Conservation (phyloP, 2,888 invertebrate species). For the Kuschelorhynchus macadamiae region DNA sequence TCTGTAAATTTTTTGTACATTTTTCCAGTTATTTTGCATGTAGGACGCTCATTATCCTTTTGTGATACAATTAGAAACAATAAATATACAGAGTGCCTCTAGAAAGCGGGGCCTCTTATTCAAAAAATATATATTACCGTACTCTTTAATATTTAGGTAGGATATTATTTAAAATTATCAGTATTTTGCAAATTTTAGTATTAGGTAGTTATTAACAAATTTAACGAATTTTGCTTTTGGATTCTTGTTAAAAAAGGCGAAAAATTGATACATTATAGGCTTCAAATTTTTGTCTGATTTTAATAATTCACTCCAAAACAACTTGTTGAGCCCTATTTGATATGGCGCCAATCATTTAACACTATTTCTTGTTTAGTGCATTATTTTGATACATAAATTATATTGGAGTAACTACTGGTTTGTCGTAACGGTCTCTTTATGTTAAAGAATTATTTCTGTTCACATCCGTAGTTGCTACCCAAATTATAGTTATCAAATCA, state of each 20-base stretch:
- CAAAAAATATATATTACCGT: slow-evolving; percentile 24
- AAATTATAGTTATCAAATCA: too few relatives aligned
- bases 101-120: slow-evolving; percentile 1
- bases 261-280: too few relatives aligned
- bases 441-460: too few relatives aligned
- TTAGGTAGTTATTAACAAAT: slow-evolving; percentile 50
- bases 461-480: too few relatives aligned
- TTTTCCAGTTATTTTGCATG: slow-evolving; percentile 42
- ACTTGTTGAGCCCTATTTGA: background rate
- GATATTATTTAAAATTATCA: slow-evolving; percentile 52
- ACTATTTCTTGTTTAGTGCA: too few relatives aligned
- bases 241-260: background rate
- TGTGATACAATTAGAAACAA: slow-evolving; percentile 50
- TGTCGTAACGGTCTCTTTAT: too few relatives aligned
- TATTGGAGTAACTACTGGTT: too few relatives aligned
- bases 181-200: slow-evolving; percentile 57
- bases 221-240: slow-evolving; percentile 42
- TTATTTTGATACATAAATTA: too few relatives aligned
- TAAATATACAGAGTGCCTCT: slow-evolving; percentile 27
- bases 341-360: too few relatives aligned
- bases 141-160: slow-evolving; percentile 41
- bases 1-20: slow-evolving; percentile 46
- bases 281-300: background rate
- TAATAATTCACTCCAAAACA: background rate
- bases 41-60: slow-evolving; percentile 48